Evolutionary conservation across 1,140 invertebrate genomes (phyloP), one percentile per base, ranked within the genome.

Genomic region (Heterodera schachtii): DNA sequence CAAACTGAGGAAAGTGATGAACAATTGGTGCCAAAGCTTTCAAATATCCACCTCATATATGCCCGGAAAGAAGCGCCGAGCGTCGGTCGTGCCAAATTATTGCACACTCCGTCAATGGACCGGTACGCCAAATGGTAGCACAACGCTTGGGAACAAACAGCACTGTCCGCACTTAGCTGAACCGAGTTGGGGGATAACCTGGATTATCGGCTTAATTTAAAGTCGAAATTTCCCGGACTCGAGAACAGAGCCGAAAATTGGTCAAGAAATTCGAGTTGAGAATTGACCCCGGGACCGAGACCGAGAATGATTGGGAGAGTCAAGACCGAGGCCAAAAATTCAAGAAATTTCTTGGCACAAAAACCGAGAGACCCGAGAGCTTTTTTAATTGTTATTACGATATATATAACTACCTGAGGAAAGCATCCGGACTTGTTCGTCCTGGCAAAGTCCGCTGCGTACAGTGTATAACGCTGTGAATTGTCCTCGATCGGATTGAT

Each of bases 361-460:
- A 6, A 8, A 82, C 13, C 0, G 67, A 31, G 67, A n/a, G 4
- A 43, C 11, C 13, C n/a, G 21, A 60, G n/a, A 31, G 31, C 0
- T 0, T 31, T 31, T 31, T 31, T 31, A 31, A 31, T 31, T 31
- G 31, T 31, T 31, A 31, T 31, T 31, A 31, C 31, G 31, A 31
- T 31, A 52, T 11, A 11, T 52, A 16, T 9, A 52, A 8, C 52
- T 3, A 88, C 79, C 79, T 89, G 80, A 16, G 89, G 89, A 31
- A 90, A 88, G 84, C 89, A 89, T 49, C 88, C 11, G 46, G 79
- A 84, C 16, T 85, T 73, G 13, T 89, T 87, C 69, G 84, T 73
- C 67, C 85, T 73, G 8, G 87, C 87, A 43, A 89, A 84, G 64
- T 89, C 87, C 71, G 88, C 89, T n/a, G 90, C 79, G 6, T 87